A percentile compares a stretch with the other conserved stretches of the same genome.
phyloP scores from a whole-genome alignment of 2,113 vertebrate genomes.

The Ursus arctos region DNA sequence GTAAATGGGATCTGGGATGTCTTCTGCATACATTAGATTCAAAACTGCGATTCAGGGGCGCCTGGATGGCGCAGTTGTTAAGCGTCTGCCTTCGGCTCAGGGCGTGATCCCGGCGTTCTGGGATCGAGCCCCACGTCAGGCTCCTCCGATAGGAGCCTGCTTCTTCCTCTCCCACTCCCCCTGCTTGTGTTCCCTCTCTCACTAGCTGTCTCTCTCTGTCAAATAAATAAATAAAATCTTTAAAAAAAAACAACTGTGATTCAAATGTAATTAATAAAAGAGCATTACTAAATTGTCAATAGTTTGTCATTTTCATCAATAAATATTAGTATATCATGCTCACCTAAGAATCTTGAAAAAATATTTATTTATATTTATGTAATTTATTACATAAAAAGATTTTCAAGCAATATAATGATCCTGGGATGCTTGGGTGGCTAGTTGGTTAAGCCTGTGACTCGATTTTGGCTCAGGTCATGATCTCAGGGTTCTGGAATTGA shows the following conservation, averaged over 20 bases:
- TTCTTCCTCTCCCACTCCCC: too few relatives aligned
- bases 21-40: not conserved
- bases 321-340: not conserved
- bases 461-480: not conserved
- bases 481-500: not conserved
- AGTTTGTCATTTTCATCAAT: not conserved
- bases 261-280: not conserved
- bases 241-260: not conserved
- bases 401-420: not conserved
- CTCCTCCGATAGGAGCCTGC: too few relatives aligned
- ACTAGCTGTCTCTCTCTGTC: too few relatives aligned
- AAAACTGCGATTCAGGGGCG: not conserved
- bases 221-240: too few relatives aligned
- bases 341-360: not conserved
- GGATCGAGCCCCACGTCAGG: too few relatives aligned
- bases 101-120: too few relatives aligned
- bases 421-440: not conserved
- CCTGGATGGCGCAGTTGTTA: too few relatives aligned
- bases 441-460: not conserved
- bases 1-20: not conserved
- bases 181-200: too few relatives aligned
- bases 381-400: not conserved
- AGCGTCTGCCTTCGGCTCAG: too few relatives aligned
- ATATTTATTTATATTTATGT: not conserved
- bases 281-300: not conserved